Percentiles rank a stretch among this genome's conserved stretches.
Conservation (phyloP, 2,797 vertebrate species). For the Mormyrops attenuatus region DNA sequence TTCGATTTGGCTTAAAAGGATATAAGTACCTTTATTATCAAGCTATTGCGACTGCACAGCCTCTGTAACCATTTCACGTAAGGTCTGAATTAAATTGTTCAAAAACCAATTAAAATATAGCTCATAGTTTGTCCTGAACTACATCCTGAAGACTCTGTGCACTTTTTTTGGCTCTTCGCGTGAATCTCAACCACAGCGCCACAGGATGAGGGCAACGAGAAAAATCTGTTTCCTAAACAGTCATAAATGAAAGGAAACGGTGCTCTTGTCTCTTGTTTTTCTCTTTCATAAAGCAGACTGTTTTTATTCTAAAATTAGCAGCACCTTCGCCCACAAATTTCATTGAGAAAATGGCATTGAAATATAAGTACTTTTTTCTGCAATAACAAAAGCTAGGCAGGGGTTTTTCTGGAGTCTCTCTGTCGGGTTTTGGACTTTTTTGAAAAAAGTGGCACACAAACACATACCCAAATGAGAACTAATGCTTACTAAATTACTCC, state of each 20-base stretch:
- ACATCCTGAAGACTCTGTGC: neutral
- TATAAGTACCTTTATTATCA: neutral
- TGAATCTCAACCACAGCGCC: neutral
- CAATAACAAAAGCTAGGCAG: neutral
- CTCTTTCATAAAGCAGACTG: neutral
- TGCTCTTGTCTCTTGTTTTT: slow-evolving; percentile 22
- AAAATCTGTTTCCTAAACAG: slow-evolving; percentile 22
- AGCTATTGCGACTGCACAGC: neutral
- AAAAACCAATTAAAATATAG: neutral
- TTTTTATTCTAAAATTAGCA: slow-evolving; percentile 25
- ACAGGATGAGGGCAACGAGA: neutral
- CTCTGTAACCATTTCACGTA: neutral
- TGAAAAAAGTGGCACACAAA: neutral
- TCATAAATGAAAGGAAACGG: slow-evolving; percentile 10
- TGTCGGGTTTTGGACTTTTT: neutral
- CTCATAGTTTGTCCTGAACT: neutral
- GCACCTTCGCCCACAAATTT: slow-evolving; percentile 13
- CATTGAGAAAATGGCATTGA: slow-evolving; percentile 14
- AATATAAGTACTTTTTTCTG: neutral
- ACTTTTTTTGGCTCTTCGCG: neutral
- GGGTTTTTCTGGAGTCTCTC: neutral
- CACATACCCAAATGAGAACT: neutral
- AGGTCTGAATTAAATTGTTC: neutral
- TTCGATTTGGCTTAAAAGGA: neutral
- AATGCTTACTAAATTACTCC: neutral